Conservation (phyloP, 2,797 vertebrate species). For the Myoxocephalus aenaeus region DNA sequence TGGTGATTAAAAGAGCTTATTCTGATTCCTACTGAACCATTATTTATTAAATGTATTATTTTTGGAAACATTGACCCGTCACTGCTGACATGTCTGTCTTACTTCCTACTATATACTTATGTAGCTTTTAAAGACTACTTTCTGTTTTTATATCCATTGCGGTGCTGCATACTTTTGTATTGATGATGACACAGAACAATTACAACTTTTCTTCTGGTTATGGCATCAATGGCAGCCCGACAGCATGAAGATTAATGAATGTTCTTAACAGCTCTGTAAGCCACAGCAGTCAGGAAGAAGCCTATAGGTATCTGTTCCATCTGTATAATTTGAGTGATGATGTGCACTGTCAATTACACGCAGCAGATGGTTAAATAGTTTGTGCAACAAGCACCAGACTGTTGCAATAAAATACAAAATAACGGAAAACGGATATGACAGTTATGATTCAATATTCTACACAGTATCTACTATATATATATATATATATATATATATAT, state of each 20-base stretch:
- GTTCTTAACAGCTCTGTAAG: background rate
- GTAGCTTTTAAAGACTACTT: background rate
- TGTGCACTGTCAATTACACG: background rate
- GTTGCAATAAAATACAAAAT: background rate
- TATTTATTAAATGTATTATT: background rate
- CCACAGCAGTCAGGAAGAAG: background rate
- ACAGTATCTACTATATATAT: background rate
- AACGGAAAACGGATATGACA: background rate
- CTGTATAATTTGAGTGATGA: conserved; percentile 11
- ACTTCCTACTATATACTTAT: background rate
- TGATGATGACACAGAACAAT: background rate
- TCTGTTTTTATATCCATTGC: background rate
- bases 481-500: too few relatives aligned
- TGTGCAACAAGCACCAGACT: background rate
- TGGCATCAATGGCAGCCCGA: background rate
- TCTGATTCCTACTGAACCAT: background rate
- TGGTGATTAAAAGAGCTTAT: background rate
- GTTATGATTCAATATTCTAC: background rate
- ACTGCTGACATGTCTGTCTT: background rate
- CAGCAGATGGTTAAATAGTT: conserved; percentile 2
- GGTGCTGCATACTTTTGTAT: background rate
- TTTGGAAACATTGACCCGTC: background rate
- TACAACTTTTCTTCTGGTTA: background rate
- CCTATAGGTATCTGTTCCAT: conserved; percentile 4
- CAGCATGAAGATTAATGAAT: background rate